These are phyloP conservation scores for Bombus pascuorum DNA, from an alignment of 1,140 invertebrate species.

Conservation along the genomic window DNA sequence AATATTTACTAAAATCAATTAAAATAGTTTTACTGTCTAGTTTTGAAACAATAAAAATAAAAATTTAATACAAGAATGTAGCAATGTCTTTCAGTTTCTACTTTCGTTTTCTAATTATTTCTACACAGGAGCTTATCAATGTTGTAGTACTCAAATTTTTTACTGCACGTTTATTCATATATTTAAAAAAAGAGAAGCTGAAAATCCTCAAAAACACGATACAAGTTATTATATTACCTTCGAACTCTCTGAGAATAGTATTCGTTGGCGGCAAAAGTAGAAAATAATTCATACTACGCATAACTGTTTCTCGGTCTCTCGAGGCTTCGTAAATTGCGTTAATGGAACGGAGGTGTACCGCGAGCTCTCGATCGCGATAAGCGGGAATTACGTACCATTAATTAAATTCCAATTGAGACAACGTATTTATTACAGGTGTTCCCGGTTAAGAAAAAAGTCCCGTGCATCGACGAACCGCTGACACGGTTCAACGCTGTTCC, in stretches of 20 bases:
- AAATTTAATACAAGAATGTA: too few relatives aligned
- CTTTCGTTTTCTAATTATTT: too few relatives aligned
- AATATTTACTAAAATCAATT: too few relatives aligned
- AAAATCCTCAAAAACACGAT: too few relatives aligned
- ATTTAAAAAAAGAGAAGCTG: too few relatives aligned
- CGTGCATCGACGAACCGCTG: constrained; percentile 28
- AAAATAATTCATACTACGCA: constrained; percentile 4
- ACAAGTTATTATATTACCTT: neutral
- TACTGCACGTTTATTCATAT: too few relatives aligned
- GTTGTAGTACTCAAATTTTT: too few relatives aligned
- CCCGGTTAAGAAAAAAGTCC: neutral
- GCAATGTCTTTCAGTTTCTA: too few relatives aligned
- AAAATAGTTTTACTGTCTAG: too few relatives aligned
- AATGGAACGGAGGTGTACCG: constrained; percentile 46
- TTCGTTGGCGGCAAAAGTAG: neutral
- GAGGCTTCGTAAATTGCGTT: constrained; percentile 32
- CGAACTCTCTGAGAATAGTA: neutral
- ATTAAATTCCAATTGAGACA: constrained; percentile 51
- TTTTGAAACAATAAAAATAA: too few relatives aligned
- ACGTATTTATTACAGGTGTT: constrained; percentile 46
- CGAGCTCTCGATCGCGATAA: constrained; percentile 38
- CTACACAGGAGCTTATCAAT: too few relatives aligned
- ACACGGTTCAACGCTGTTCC: constrained; percentile 33
- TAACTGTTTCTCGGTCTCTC: constrained; percentile 1
- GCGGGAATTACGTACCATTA: constrained; percentile 36